Evolutionary conservation across 2,113 vertebrate genomes (phyloP).

Genomic region (Silurus asotus): DNA sequence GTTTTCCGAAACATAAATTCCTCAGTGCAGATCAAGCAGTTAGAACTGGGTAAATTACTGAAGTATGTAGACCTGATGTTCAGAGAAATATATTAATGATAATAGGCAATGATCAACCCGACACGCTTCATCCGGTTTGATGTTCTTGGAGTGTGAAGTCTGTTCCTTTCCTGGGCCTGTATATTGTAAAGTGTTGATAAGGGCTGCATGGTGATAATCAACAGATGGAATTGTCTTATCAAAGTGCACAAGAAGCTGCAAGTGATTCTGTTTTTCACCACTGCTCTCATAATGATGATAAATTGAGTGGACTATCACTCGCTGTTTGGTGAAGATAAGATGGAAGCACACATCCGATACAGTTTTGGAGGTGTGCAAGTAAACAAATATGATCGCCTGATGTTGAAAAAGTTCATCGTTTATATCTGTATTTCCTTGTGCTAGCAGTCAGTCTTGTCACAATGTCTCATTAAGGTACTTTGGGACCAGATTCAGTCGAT

Average conservation of each 20-base stretch:
- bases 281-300: neutral
- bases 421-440: neutral
- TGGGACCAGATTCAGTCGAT: neutral
- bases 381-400: neutral
- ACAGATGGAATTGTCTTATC: constrained; percentile 17
- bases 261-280: neutral
- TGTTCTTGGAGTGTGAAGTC: neutral
- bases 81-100: constrained; percentile 32
- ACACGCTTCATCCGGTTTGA: neutral
- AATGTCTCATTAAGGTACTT: neutral
- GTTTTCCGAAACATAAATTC: constrained; percentile 23
- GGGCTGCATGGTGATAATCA: constrained; percentile 19
- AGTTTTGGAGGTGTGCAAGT: neutral
- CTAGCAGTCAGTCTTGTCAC: neutral
- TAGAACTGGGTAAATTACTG: constrained; percentile 14
- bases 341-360: neutral
- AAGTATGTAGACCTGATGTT: constrained; percentile 25
- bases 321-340: neutral
- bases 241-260: neutral
- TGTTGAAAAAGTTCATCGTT: neutral
- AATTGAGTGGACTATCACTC: no score
- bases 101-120: constrained; percentile 9
- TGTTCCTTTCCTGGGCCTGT: neutral
- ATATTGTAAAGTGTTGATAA: neutral
- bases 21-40: constrained; percentile 34